Evolutionary conservation across 2,888 invertebrate genomes (phyloP).

Genomic region (Crioceris asparagi): DNA sequence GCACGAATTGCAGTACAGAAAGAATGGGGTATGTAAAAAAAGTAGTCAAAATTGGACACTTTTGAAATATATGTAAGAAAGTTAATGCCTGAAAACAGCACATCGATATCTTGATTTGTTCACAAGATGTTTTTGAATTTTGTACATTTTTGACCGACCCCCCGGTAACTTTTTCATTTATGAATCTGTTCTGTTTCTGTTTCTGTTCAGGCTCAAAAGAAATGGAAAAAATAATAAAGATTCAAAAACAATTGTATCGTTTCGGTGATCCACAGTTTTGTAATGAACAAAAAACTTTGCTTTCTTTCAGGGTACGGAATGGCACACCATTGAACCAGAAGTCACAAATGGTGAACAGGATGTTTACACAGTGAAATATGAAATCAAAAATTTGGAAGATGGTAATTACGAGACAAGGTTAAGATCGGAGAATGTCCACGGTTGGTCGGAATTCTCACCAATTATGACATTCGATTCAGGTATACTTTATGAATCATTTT

Average conservation of each 20-base stretch:
- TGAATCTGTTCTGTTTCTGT: too few relatives aligned
- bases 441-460: constrained; percentile 39
- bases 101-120: too few relatives aligned
- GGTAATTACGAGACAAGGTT: constrained; percentile 39
- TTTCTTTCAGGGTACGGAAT: constrained; percentile 28
- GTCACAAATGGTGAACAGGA: constrained; percentile 26
- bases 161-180: too few relatives aligned
- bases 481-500: too few relatives aligned
- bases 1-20: constrained; percentile 39
- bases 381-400: constrained; percentile 32
- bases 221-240: too few relatives aligned
- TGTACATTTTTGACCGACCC: too few relatives aligned
- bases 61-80: neutral
- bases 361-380: constrained; percentile 35
- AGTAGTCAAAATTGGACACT: neutral
- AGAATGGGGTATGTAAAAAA: constrained; percentile 33
- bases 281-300: too few relatives aligned
- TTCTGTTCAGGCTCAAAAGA: too few relatives aligned
- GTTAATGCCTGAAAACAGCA: too few relatives aligned
- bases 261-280: too few relatives aligned
- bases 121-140: too few relatives aligned
- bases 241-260: too few relatives aligned
- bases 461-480: constrained; percentile 34
- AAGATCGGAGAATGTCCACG: constrained; percentile 37
- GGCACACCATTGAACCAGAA: constrained; percentile 30